These are phyloP conservation scores for Charanyca ferruginea DNA, from an alignment of 2,888 invertebrate genomes.

Conservation along the genomic window DNA sequence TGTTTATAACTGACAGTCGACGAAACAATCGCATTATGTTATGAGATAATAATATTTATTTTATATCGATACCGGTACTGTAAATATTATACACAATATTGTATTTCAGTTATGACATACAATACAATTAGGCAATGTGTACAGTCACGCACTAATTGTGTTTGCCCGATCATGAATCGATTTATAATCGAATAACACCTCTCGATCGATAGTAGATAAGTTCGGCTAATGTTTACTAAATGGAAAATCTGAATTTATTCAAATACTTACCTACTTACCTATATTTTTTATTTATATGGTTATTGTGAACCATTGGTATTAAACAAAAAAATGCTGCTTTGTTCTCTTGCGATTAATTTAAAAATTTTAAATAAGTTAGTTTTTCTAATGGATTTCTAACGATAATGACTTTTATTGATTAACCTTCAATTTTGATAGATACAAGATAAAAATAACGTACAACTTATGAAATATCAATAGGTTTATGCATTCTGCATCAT, in stretches of 20 bases:
- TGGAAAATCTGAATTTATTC: slow-evolving; percentile 68
- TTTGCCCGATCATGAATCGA: slow-evolving; percentile 68
- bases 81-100: slow-evolving; percentile 63
- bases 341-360: too few relatives aligned
- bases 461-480: slow-evolving; percentile 48
- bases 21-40: slow-evolving; percentile 4
- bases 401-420: slow-evolving; percentile 30
- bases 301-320: slow-evolving; percentile 43
- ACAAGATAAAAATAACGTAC: slow-evolving; percentile 20
- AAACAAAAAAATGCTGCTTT: slow-evolving; percentile 19
- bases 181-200: slow-evolving; percentile 63
- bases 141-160: slow-evolving; percentile 76
- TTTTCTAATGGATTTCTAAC: slow-evolving; percentile 37
- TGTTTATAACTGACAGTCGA: not conserved
- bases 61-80: slow-evolving; percentile 66
- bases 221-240: slow-evolving; percentile 48
- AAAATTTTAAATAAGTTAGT: not conserved
- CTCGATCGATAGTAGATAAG: slow-evolving; percentile 60
- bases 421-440: slow-evolving; percentile 35
- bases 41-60: slow-evolving; percentile 50
- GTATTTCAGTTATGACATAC: too few relatives aligned
- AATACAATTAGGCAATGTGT: too few relatives aligned
- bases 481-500: slow-evolving; percentile 35
- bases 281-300: slow-evolving; percentile 34
- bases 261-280: slow-evolving; percentile 14